phyloP scores from a whole-genome alignment of 2,797 vertebrate genomes.

The Buphagus erythrorhynchus region DNA sequence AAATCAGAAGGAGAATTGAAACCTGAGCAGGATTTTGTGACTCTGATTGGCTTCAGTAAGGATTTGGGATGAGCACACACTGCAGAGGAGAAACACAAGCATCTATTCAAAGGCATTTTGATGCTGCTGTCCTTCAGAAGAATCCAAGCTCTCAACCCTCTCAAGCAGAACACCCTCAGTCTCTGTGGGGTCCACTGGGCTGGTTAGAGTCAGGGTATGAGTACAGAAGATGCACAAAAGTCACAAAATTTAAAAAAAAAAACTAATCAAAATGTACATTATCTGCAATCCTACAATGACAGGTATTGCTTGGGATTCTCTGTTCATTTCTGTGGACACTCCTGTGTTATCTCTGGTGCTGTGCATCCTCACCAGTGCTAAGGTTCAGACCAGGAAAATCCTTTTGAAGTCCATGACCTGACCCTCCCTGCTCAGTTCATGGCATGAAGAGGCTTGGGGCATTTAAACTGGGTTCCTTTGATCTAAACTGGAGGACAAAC shows the following conservation, averaged over 20 bases:
- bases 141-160: not conserved
- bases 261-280: not conserved
- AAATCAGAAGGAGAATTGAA: not conserved
- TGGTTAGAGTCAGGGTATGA: not conserved
- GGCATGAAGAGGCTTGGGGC: not conserved
- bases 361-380: not conserved
- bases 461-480: not conserved
- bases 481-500: not conserved
- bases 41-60: not conserved
- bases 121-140: not conserved
- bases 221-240: not conserved
- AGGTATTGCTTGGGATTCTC: not conserved
- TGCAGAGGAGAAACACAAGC: not conserved
- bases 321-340: not conserved
- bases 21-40: not conserved
- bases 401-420: not conserved
- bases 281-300: not conserved
- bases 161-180: fast-evolving
- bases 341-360: not conserved
- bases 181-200: not conserved
- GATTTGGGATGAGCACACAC: not conserved
- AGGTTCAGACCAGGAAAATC: not conserved
- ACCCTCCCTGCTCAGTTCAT: fast-evolving
- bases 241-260: not conserved
- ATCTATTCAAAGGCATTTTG: not conserved